Base-by-base conservation (phyloP, 2,113 vertebrate genomes). In the Dinomys branickii region DNA sequence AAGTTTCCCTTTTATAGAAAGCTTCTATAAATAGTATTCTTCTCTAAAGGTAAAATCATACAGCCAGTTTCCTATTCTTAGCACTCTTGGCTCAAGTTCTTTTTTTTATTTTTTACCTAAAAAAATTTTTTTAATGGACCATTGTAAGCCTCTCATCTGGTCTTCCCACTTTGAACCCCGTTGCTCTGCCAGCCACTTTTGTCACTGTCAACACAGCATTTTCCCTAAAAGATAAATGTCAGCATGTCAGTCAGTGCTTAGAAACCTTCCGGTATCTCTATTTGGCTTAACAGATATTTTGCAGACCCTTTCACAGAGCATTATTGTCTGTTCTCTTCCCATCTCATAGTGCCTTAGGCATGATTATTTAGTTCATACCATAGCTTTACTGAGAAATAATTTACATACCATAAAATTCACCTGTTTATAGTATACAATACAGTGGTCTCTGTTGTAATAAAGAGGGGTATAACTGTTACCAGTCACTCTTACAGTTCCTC, bases 11-110 rank as follows among this genome's bases (percentile, higher is more conserved):
- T 89, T 38, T 67, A 56, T 38, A 41, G 50, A 50, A 80, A n/a
- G 24, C 50, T 78, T 93, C 52, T 82, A 47, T 78, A 80, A 69
- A 44, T 92, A 87, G 28, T 30, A 73, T 95, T 96, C 47, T 41
- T 58, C 30, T 95, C 22, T 65, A 54, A 80, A 63, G 38, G 54
- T 78, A 50, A 63, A 61, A 50, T 90, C 47, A 30, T 61, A n/a
- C n/a, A 93, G 52, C n/a, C 28, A 20, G 88, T 69, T 89, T 24
- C 54, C 41, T 71, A 92, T 75, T 83, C 26, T 96, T 89, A 47
- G 9, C 58, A 71, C 24, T 88, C 54, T 84, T 93, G 87, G 22
- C 24, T 91, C 58, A 61, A 47, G 24, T 89, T 28, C 20, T 85
- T 5, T 71, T 86, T 59, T 63, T 78, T 38, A 61, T 56, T 75